Evolutionary conservation across 2,797 vertebrate genomes (phyloP).

Genomic region (Pempheris klunzingeri): DNA sequence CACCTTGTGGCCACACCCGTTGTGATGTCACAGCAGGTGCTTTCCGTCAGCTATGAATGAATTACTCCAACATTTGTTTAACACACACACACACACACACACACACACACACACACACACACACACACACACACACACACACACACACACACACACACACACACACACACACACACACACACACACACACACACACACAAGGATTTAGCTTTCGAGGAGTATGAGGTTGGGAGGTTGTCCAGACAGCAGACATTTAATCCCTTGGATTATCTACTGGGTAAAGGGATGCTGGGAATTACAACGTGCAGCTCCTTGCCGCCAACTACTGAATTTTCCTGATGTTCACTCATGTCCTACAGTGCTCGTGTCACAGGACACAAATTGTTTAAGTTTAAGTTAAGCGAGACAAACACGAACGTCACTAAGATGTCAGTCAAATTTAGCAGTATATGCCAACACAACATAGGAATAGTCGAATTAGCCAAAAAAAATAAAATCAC

Average conservation of each 20-base stretch:
- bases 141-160: neutral
- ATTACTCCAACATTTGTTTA: neutral
- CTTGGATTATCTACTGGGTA: conserved; percentile 59
- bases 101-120: neutral
- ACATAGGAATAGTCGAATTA: neutral
- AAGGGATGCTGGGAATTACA: conserved; percentile 43
- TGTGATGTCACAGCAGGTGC: neutral
- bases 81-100: neutral
- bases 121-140: neutral
- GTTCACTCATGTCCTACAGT: neutral
- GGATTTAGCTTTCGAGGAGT: conserved; percentile 1
- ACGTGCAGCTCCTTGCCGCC: conserved; percentile 18
- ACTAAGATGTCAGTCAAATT: neutral
- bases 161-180: neutral
- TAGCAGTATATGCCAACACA: neutral
- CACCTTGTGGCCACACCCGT: neutral
- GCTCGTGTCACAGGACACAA: neutral
- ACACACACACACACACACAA: neutral
- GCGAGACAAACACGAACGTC: neutral
- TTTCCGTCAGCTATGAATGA: conserved; percentile 3
- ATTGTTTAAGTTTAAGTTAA: neutral
- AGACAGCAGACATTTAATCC: conserved; percentile 70
- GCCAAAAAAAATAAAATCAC: neutral
- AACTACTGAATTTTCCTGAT: conserved; percentile 10
- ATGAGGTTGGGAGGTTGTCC: conserved; percentile 21